phyloP scores from a whole-genome alignment of 2,113 vertebrate genomes.

The Colossoma macropomum region DNA sequence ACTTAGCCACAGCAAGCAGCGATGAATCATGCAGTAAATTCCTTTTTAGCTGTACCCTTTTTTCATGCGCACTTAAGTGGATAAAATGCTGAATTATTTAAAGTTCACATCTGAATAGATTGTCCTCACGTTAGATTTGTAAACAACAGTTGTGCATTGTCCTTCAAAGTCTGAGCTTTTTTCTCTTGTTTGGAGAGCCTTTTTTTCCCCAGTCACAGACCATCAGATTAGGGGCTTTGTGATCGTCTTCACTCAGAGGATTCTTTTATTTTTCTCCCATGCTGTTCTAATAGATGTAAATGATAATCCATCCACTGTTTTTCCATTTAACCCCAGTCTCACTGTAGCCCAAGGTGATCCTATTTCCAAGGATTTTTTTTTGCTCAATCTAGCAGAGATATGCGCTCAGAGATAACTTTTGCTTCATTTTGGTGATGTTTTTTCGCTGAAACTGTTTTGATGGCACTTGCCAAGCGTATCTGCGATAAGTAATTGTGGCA shows the following conservation, averaged over 20 bases:
- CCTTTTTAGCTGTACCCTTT: background rate
- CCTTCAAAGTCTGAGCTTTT: too few relatives aligned
- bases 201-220: background rate
- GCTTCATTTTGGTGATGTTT: background rate
- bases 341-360: background rate
- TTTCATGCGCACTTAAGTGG: background rate
- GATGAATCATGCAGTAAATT: background rate
- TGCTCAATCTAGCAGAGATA: constrained; percentile 1
- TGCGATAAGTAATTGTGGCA: constrained; percentile 30
- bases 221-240: background rate
- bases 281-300: background rate
- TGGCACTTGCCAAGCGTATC: constrained; percentile 22
- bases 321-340: background rate
- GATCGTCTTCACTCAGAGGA: background rate
- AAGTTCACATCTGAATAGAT: background rate
- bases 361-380: background rate
- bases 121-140: too few relatives aligned
- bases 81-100: constrained; percentile 5
- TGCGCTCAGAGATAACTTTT: background rate
- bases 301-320: constrained; percentile 7
- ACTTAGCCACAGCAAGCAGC: background rate
- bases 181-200: too few relatives aligned
- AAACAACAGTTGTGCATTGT: too few relatives aligned
- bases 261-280: background rate
- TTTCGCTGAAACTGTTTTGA: constrained; percentile 9